Evolutionary conservation across 1,140 invertebrate species (phyloP).

Genomic region (Trichomalopsis sarcophagae): DNA sequence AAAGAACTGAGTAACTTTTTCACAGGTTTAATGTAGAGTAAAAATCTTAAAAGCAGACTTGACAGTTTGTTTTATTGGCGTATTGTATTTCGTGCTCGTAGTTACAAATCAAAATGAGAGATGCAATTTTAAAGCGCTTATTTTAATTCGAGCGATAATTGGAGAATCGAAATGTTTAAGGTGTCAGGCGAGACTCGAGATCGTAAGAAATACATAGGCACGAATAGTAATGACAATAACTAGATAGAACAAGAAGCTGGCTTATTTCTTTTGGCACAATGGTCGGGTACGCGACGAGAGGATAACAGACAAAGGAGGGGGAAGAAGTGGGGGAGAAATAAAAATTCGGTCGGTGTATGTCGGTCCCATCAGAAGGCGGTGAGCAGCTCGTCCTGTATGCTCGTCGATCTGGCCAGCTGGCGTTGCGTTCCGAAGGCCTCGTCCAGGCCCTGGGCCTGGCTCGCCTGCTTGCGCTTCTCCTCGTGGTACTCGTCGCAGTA

Average conservation of each 20-base stretch:
- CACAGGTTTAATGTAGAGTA: constrained; percentile 35
- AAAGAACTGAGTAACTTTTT: not conserved
- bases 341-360: too few species aligned
- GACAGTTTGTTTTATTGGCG: constrained; percentile 32
- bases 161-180: too few species aligned
- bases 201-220: constrained; percentile 29
- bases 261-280: too few species aligned
- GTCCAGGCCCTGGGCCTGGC: constrained; percentile 76
- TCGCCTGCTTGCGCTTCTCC: constrained; percentile 77
- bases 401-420: constrained; percentile 83
- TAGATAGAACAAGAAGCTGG: too few species aligned
- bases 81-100: constrained; percentile 8
- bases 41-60: constrained; percentile 41
- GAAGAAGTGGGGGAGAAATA: too few species aligned
- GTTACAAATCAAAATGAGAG: not conserved
- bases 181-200: not conserved
- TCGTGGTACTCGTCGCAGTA: constrained; percentile 86
- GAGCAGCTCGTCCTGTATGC: constrained; percentile 87
- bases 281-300: too few species aligned
- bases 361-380: constrained; percentile 77
- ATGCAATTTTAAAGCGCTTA: constrained; percentile 12
- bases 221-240: too few species aligned
- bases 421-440: constrained; percentile 74
- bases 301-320: not conserved
- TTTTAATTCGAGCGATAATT: not conserved